These are phyloP conservation scores for Pristionchus mayeri DNA, from an alignment of 2,888 invertebrate species.

Conservation along the genomic window DNA sequence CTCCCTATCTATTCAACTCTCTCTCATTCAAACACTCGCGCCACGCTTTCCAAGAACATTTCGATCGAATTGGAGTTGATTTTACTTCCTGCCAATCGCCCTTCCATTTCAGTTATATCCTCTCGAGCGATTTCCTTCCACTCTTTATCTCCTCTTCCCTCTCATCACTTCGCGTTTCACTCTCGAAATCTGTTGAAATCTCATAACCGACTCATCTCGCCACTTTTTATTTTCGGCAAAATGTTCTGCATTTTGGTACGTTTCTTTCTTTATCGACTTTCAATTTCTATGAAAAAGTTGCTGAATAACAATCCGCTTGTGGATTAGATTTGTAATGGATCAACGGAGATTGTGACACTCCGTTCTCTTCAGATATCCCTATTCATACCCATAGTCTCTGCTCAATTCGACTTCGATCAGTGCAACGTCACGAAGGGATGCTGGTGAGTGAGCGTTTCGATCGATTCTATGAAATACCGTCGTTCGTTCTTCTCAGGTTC, in stretches of 20 bases:
- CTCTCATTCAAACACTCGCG: neutral
- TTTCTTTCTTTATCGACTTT: neutral
- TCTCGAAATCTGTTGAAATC: slow-evolving; percentile 33
- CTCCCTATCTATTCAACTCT: slow-evolving; percentile 14
- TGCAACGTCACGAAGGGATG: slow-evolving; percentile 64
- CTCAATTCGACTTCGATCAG: slow-evolving; percentile 53
- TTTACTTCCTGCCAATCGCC: neutral
- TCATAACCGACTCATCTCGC: slow-evolving; percentile 17
- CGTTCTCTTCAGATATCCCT: slow-evolving; percentile 40
- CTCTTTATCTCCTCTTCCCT: neutral
- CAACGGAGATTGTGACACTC: neutral
- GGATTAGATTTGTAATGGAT: neutral
- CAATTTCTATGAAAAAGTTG: neutral
- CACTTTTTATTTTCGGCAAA: neutral
- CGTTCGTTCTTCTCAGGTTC: no score
- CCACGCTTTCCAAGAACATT: slow-evolving; percentile 16
- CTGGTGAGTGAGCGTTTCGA: slow-evolving; percentile 53
- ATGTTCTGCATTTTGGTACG: slow-evolving; percentile 13
- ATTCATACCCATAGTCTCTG: neutral
- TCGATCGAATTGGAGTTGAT: neutral
- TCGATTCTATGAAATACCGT: neutral
- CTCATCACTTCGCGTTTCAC: slow-evolving; percentile 27
- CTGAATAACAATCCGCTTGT: neutral
- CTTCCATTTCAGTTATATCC: slow-evolving; percentile 23
- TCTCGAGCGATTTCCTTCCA: slow-evolving; percentile 6